Evolutionary conservation across 2,797 vertebrate genomes (phyloP).

Genomic region (Botia kubotai): DNA sequence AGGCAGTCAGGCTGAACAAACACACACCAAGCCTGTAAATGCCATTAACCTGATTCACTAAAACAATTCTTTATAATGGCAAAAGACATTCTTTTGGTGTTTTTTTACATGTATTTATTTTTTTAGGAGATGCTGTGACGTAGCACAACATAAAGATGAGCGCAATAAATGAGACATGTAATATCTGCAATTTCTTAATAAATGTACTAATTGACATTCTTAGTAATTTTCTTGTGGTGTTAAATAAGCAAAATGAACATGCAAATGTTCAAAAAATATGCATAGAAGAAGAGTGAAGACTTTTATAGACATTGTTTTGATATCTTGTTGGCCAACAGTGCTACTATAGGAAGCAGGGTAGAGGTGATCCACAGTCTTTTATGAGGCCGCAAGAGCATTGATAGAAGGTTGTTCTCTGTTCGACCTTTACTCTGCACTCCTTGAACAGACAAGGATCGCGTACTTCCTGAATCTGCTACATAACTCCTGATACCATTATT

Average conservation of each 20-base stretch:
- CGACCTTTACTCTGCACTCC: slow-evolving; percentile 49
- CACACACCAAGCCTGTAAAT: slow-evolving; percentile 71
- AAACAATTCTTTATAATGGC: slow-evolving; percentile 30
- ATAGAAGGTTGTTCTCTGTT: slow-evolving; percentile 7
- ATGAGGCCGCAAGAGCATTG: slow-evolving; percentile 64
- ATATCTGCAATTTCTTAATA: too few relatives aligned
- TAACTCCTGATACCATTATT: not conserved
- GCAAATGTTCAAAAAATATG: too few relatives aligned
- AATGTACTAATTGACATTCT: too few relatives aligned
- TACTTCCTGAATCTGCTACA: slow-evolving; percentile 15
- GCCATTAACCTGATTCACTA: slow-evolving; percentile 70
- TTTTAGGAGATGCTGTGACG: not conserved
- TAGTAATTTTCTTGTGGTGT: too few relatives aligned
- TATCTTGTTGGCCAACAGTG: not conserved
- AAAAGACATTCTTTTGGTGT: not conserved
- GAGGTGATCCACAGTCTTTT: slow-evolving; percentile 74
- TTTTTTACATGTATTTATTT: not conserved
- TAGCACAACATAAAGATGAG: not conserved
- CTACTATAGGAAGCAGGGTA: slow-evolving; percentile 62
- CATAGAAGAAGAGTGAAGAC: too few relatives aligned
- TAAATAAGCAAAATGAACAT: too few relatives aligned
- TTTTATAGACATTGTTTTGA: not conserved
- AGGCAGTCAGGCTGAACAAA: slow-evolving; percentile 72
- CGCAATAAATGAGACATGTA: too few relatives aligned
- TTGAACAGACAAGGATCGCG: slow-evolving; percentile 16